Percentiles rank a stretch among this genome's conserved stretches.
Conservation (phyloP, 2,113 vertebrate genomes). For the Nansenia antarctica region DNA sequence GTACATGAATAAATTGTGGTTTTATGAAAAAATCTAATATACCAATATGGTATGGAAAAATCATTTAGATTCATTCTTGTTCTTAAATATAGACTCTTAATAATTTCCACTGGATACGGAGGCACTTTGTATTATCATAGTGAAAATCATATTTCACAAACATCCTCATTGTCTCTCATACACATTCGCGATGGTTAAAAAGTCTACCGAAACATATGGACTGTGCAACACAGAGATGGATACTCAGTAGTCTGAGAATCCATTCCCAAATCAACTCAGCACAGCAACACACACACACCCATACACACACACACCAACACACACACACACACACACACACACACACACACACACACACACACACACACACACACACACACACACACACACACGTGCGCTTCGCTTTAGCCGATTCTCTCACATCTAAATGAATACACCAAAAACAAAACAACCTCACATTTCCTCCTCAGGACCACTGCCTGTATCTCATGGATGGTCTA, state of each 20-base stretch:
- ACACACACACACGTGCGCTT: constrained; percentile 1
- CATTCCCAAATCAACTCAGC: not conserved
- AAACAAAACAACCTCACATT: constrained; percentile 29
- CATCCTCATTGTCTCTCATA: constrained; percentile 61
- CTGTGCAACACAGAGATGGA: constrained; percentile 20
- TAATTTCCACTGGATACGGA: constrained; percentile 76
- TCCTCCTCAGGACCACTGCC: constrained; percentile 48
- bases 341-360: constrained; percentile 21
- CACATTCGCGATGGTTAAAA: constrained; percentile 64
- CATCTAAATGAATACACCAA: constrained; percentile 41
- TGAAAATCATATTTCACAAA: constrained; percentile 67
- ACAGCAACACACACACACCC: not conserved
- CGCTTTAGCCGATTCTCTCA: constrained; percentile 38
- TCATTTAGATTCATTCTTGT: constrained; percentile 76
- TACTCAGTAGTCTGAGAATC: constrained; percentile 2
- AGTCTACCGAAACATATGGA: constrained; percentile 20
- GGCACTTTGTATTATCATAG: constrained; percentile 77
- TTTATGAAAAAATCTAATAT: constrained; percentile 78
- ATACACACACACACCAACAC: not conserved
- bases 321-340: no score
- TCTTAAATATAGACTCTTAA: constrained; percentile 77
- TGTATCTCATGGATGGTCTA: constrained; percentile 49
- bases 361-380: constrained; percentile 28
- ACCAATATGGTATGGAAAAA: constrained; percentile 85
- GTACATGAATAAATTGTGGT: constrained; percentile 76